These are phyloP conservation scores for Periplaneta americana DNA, from an alignment of 1,140 invertebrate genomes.

Conservation along the genomic window DNA sequence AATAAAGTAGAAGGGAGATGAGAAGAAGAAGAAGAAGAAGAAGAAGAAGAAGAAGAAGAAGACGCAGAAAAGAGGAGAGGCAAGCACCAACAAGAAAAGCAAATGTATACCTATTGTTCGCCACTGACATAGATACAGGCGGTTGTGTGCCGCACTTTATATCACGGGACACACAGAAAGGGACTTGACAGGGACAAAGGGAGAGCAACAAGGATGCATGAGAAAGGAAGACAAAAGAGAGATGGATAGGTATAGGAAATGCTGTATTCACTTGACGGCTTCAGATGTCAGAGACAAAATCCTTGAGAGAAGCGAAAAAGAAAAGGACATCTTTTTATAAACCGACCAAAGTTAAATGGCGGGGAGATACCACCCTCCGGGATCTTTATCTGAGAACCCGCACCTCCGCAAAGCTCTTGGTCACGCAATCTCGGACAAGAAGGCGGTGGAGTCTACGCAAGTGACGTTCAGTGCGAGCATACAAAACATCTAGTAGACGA, in stretches of 20 bases:
- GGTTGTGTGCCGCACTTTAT: not conserved
- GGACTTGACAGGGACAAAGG: not conserved
- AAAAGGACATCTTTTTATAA: not conserved
- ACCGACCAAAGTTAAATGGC: not conserved
- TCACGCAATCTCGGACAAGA: too few species aligned
- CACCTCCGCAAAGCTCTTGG: too few species aligned
- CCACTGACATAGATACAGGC: not conserved
- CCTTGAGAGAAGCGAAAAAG: not conserved
- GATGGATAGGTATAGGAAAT: not conserved
- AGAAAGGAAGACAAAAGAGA: not conserved
- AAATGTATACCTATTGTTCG: not conserved
- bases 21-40: not conserved
- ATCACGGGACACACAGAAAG: not conserved
- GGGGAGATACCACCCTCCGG: not conserved
- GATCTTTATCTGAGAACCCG: not conserved
- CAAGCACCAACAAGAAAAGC: not conserved
- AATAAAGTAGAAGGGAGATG: too few species aligned
- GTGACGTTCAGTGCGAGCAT: too few species aligned
- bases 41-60: too few species aligned
- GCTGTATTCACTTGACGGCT: not conserved
- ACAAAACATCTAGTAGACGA: too few species aligned
- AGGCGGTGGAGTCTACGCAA: too few species aligned
- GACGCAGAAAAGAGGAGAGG: not conserved
- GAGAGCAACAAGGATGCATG: not conserved
- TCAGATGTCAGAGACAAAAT: not conserved